Base-by-base conservation (phyloP, 30 jellyfish, hydroid and myxozoan genomes). In the Hydra vulgaris region DNA sequence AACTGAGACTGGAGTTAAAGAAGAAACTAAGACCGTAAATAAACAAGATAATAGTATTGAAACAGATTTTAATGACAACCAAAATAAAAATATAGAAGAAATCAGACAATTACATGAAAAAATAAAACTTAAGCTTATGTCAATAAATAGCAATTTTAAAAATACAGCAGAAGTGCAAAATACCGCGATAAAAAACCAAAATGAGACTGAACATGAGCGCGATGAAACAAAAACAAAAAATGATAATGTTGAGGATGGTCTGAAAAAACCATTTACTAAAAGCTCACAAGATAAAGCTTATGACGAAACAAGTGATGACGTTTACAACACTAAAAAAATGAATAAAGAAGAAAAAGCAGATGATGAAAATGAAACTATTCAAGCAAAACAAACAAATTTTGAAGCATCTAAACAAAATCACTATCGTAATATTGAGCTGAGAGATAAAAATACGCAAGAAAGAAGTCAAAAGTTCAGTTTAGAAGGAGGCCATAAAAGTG, bases 221-320 rank as follows among this genome's bases (percentile, higher is more conserved):
- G 68, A 40, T 25, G 85, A 78, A 53, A 21, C 27, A 26, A 78
- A 78, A 61, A 18, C 25, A 12, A 16, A 54, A 53, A 54, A 53
- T 1, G 21, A 8, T 23, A 18, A 25, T 55, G 18, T 5, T 12
- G 61, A 40, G 61, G 61, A 40, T 3, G 12, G 61, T 12, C 12
- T 40, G 12, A 40, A 40, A 5, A 40, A 40, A 40, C 61, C 12
- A 3, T 40, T 40, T 40, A 40, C 12, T 40, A 40, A 40, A 40
- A 40, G 12, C 5, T 3, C 61, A 40, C 61, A 12, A 3, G 8
- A 40, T 40, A 40, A 40, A 40, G 61, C 12, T 40, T 40, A 40
- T 40, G 12, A 40, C 12, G 61, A 40, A 40, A 3, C 12, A 12
- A 12, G 61, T 12, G 12, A 40, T 40, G 61, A 40, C 61, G 5